phyloP scores from a whole-genome alignment of 2,888 invertebrate genomes.

The Nemoura dubitans region DNA sequence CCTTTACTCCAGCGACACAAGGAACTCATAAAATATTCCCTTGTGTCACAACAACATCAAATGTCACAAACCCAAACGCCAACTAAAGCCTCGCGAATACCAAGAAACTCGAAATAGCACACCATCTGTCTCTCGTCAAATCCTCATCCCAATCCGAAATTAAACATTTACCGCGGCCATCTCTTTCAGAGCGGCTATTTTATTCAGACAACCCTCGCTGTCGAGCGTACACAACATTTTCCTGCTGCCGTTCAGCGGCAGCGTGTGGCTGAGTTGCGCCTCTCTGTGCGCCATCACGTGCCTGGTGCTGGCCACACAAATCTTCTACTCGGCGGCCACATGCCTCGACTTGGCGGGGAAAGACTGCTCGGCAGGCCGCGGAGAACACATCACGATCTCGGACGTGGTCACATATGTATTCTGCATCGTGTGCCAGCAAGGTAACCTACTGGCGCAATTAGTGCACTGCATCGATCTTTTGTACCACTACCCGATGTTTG shows the following conservation, averaged over 20 bases:
- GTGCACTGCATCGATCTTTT: not conserved
- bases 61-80: too few species aligned
- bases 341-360: not conserved
- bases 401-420: conserved; percentile 47
- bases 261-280: conserved; percentile 46
- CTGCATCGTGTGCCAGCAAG: conserved; percentile 50
- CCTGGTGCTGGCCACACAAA: conserved; percentile 31
- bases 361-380: not conserved
- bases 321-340: not conserved
- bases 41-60: too few species aligned
- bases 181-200: conserved; percentile 67
- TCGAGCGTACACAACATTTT: conserved; percentile 69
- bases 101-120: not conserved
- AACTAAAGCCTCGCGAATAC: not conserved
- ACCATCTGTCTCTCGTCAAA: not conserved
- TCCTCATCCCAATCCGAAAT: not conserved
- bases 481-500: not conserved
- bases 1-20: too few species aligned
- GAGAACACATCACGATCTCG: conserved; percentile 28
- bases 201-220: conserved; percentile 76
- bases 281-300: conserved; percentile 39
- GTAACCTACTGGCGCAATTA: conserved; percentile 36
- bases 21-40: too few species aligned
- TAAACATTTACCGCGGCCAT: not conserved
- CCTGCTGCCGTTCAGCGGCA: conserved; percentile 43